Evolutionary conservation across 2,797 vertebrate genomes (phyloP).

Genomic region (Enteromius fasciolatus): DNA sequence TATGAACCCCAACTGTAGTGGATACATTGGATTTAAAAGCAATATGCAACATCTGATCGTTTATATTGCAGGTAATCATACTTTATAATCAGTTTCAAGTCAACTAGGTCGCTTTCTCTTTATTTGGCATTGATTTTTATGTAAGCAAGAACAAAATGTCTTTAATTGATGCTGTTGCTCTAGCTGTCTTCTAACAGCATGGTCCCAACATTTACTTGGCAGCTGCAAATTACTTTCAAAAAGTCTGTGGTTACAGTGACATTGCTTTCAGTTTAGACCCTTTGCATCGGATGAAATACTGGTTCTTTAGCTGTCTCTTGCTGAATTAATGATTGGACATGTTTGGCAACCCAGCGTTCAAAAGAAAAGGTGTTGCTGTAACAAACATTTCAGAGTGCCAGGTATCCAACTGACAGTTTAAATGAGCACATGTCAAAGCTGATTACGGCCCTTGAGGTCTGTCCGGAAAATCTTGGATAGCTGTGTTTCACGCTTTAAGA

Average conservation of each 20-base stretch:
- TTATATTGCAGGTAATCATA: conserved; percentile 15
- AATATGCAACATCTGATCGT: not conserved
- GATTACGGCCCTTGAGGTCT: conserved; percentile 68
- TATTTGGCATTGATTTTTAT: conserved; percentile 20
- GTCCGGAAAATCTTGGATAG: conserved; percentile 58
- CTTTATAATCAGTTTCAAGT: not conserved
- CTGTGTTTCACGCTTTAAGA: conserved; percentile 34
- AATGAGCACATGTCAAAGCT: conserved; percentile 69
- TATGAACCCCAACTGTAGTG: not conserved
- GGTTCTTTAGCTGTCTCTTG: conserved; percentile 47
- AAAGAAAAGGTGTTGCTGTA: conserved; percentile 41
- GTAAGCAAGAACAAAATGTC: conserved; percentile 1
- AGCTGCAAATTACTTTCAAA: conserved; percentile 39
- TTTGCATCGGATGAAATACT: conserved; percentile 37
- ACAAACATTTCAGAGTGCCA: conserved; percentile 62
- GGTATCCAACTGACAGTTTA: conserved; percentile 59
- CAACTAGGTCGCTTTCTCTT: not conserved
- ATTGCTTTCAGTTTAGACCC: conserved; percentile 44
- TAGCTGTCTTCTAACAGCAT: conserved; percentile 24
- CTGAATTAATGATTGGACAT: conserved; percentile 42
- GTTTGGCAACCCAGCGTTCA: conserved; percentile 47
- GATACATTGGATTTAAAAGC: not conserved
- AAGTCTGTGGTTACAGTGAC: conserved; percentile 50
- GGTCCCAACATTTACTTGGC: conserved; percentile 45
- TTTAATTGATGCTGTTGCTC: conserved; percentile 18